Evolutionary conservation across 2,113 vertebrate species (phyloP), one percentile per base, ranked within the genome.

Genomic region (Coptodon rendalli): DNA sequence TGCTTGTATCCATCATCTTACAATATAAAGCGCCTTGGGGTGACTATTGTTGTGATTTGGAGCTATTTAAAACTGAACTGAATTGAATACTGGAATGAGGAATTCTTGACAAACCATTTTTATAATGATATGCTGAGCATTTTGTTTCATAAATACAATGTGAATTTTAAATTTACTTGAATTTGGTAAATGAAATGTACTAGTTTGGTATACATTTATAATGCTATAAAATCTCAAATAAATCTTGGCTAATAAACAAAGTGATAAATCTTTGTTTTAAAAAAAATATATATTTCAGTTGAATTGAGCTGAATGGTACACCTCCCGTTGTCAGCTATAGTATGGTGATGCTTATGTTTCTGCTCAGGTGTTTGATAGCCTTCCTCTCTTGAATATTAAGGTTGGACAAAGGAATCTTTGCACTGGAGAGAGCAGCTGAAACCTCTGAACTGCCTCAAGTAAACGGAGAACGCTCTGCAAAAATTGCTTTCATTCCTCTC

Each of bases 1-100:
- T 38, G 61, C 34, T 66, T 66, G 19, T 66, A 66, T 66, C 61
- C 61, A 66, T 66, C 61, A 66, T 66, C 61, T 38, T 66, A 13
- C 17, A 66, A 22, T 66, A 66, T n/a, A 22, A 66, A 38, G 61
- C 0, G 0, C 17, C 61, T n/a, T n/a, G 0, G 4, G 17, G 31
- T 1, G 0, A 66, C 61, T 66, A n/a, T 36, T 66, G 61, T 36
- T 0, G 1, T 61, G 57, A 61, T 61, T 61, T 4, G 4, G 57
- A 66, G 6, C 61, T n/a, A 36, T 5, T 66, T 36, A 66, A 66
- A 38, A 66, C 17, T 12, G 61, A 66, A 0, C 34, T 66, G 61
- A 66, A 38, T 1, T 66, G 10, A 66, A 38, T 66, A 66, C 10
- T 66, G 61, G 61, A 66, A 66, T 66, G 34, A 66, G 0, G 31